Evolutionary conservation across 2,113 vertebrate genomes (phyloP).

Genomic region (Muntiacus muntjak): DNA sequence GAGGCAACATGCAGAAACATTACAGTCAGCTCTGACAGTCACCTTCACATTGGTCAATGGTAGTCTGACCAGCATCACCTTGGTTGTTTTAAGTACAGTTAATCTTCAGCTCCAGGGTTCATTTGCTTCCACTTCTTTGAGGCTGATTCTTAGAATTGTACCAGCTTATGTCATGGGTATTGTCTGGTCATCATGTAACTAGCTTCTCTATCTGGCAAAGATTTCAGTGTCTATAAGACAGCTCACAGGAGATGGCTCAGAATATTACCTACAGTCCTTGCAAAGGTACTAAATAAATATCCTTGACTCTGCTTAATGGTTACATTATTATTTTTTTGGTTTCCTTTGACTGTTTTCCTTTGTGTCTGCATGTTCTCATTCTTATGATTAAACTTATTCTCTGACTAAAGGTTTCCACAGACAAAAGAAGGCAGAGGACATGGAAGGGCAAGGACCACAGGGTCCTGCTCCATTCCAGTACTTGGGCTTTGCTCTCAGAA

Average conservation of each 20-base stretch:
- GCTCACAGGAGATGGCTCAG: background rate
- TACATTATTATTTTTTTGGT: background rate
- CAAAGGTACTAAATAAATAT: background rate
- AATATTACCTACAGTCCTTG: background rate
- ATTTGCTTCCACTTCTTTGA: background rate
- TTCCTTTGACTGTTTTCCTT: background rate
- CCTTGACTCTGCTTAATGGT: background rate
- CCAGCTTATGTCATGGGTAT: background rate
- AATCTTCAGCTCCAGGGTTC: background rate
- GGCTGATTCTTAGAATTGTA: background rate
- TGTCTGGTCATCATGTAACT: background rate
- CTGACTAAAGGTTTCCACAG: background rate
- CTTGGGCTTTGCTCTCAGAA: background rate
- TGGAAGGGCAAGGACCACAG: background rate
- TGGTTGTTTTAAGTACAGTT: background rate
- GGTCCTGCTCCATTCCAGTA: background rate
- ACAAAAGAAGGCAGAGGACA: background rate
- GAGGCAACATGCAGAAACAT: background rate
- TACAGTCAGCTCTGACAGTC: background rate
- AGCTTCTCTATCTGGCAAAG: background rate
- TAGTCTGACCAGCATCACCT: background rate
- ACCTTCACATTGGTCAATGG: rapidly evolving
- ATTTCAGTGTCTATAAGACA: background rate
- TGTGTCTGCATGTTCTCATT: background rate
- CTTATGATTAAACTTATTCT: background rate